Percentiles rank a stretch among this genome's conserved stretches.
Conservation (phyloP, 2,888 invertebrate species). For the Celastrina argiolus region DNA sequence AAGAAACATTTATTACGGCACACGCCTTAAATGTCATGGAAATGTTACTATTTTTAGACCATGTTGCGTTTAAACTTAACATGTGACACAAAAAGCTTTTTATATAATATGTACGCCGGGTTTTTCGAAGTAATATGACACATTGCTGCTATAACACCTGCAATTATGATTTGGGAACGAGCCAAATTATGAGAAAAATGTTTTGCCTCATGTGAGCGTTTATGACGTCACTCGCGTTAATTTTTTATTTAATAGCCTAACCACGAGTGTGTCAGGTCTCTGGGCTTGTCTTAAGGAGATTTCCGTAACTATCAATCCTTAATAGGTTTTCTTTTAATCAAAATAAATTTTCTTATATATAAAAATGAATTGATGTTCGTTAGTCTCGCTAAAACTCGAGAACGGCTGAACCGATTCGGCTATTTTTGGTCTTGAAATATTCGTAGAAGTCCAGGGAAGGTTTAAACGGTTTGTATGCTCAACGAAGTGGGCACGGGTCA, state of each 20-base stretch:
- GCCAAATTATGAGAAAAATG: conserved; percentile 9
- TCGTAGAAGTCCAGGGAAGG: too few species aligned
- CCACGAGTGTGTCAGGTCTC: too few species aligned
- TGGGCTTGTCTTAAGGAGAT: too few species aligned
- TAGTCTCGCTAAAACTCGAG: too few species aligned
- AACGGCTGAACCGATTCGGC: too few species aligned
- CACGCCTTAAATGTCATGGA: conserved; percentile 1
- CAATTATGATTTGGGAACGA: conserved; percentile 2
- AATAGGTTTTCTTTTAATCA: too few species aligned
- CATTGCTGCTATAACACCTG: conserved; percentile 7
- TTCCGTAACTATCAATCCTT: too few species aligned
- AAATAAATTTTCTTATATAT: too few species aligned
- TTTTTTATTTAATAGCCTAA: neutral
- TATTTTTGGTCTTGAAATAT: too few species aligned
- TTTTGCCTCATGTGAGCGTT: neutral
- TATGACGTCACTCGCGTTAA: neutral
- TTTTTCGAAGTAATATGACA: neutral
- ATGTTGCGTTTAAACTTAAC: neutral
- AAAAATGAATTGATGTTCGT: too few species aligned
- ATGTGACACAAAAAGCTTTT: neutral
- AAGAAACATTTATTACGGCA: neutral
- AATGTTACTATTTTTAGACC: neutral
- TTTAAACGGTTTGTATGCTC: too few species aligned
- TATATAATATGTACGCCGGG: neutral
- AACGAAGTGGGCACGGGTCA: too few species aligned